Evolutionary conservation across 2,113 vertebrate species (phyloP), one percentile per base, ranked within the genome.

Genomic region (Tauraco erythrolophus): DNA sequence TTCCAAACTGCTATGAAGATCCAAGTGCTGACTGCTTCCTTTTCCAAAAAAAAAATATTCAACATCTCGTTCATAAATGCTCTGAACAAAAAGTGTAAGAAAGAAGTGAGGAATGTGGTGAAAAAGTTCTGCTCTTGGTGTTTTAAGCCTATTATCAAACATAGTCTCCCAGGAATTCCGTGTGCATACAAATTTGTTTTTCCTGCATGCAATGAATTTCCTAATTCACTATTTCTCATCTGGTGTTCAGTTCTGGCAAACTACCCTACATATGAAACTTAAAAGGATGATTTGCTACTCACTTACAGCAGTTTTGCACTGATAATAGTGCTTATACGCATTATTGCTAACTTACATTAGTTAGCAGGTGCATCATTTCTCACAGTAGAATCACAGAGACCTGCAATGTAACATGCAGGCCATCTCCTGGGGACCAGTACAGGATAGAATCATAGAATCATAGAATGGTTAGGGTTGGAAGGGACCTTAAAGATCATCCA

Each of bases 41-140:
- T 65, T 91, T 91, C 62, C 74, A 96, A 94, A 96, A 92, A 57
- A 82, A 89, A 94, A 96, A n/a, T n/a, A n/a, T 93, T 91, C 77
- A 96, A 91, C 50, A 94, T 51, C 51, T 31, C 2, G 1, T 79
- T 96, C 79, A 93, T 37, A 94, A 96, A 71, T 84, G 33, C 19
- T 94, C 64, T 27, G n/a, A 71, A 88, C 53, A 86, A 91, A 84
- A 88, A 37, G 13, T 79, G 66, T 89, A 76, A 79, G 89, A 71
- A 37, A 70, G 62, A 92, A 89, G 80, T 15, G 21, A 92, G 72
- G 64, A 95, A 88, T 75, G 84, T 10, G 6, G 14, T 14, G 45
- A 50, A 51, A 72, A 70, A 75, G 16, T 68, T 89, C 33, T 79
- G 53, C 61, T 79, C 22, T 39, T 84, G 54, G 16, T 43, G 82